Evolutionary conservation across 1,140 invertebrate species (phyloP), one percentile per base, ranked within the genome.

Genomic region (Elymnias hypermnestra): DNA sequence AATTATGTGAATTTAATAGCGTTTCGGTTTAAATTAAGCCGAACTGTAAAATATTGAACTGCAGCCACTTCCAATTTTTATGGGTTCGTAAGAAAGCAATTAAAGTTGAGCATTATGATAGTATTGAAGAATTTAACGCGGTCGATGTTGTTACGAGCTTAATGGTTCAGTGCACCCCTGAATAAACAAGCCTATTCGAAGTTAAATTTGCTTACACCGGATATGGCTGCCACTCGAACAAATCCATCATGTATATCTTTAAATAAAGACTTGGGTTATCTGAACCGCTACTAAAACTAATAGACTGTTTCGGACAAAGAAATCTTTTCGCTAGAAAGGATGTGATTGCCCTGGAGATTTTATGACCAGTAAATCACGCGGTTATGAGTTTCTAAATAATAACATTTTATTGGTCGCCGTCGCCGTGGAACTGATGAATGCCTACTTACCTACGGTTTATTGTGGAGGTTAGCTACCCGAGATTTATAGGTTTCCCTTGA

Each of bases 141-240:
- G 70, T 76, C 75, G 67, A 68, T 51, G 69, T 68, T 63, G 71
- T 78, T 72, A 75, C 73, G 72, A 62, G 63, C 72, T 79, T 79
- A 78, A 84, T 84, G 69, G 81, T 84, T 84, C 78, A 84, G 23
- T 84, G 81, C 78, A 84, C 81, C 74, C 72, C 76, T 77, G 72
- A 78, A 77, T 83, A 84, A 84, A 84, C 81, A 84, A 58, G 63
- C 52, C 71, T 81, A 76, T 78, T 74, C 53, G 67, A 51, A 77
- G 74, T 76, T 81, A 82, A 84, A 81, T 81, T 82, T 77, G 76
- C 81, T 77, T 72, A 70, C 67, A 71, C 76, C 81, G 77, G 78
- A 83, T 77, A 79, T 71, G 65, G 65, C 67, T 66, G 70, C 67
- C 76, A 77, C 76, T 84, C 68, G 76, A 83, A 79, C 61, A 50